These are phyloP conservation scores for Onychorhynchus coronatus DNA, from an alignment of 2,113 vertebrate genomes.

Conservation along the genomic window DNA sequence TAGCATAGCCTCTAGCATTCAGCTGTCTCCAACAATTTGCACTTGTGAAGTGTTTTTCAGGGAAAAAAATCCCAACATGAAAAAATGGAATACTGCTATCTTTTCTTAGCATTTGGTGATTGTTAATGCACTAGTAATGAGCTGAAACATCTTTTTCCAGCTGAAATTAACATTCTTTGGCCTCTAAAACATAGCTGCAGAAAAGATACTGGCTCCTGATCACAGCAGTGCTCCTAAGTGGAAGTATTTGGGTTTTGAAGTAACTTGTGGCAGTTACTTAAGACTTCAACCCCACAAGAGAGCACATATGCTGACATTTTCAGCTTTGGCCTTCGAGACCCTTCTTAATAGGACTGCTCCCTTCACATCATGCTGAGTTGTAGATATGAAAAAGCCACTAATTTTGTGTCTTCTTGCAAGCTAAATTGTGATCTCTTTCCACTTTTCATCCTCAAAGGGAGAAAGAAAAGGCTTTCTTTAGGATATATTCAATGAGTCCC, in stretches of 20 bases:
- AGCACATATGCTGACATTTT: neutral
- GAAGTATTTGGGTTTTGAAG: neutral
- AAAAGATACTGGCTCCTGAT: neutral
- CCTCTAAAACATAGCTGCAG: neutral
- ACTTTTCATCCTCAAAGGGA: neutral
- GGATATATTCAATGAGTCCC: neutral
- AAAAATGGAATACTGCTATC: neutral
- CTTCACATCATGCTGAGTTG: neutral
- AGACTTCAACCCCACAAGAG: neutral
- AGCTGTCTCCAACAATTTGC: neutral
- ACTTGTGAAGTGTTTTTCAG: neutral
- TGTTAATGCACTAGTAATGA: neutral
- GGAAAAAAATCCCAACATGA: neutral
- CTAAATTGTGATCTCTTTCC: conserved; percentile 18
- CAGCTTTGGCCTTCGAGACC: neutral
- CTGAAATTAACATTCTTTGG: neutral
- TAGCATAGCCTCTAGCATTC: neutral
- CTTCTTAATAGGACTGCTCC: neutral
- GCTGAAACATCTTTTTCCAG: neutral
- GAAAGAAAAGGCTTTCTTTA: neutral
- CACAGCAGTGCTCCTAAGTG: neutral
- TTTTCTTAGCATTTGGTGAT: neutral
- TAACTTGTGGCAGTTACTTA: neutral
- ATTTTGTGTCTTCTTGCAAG: neutral
- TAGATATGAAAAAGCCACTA: neutral